These are phyloP conservation scores for Diplodus puntazzo DNA, from an alignment of 2,797 vertebrate genomes.

Conservation along the genomic window DNA sequence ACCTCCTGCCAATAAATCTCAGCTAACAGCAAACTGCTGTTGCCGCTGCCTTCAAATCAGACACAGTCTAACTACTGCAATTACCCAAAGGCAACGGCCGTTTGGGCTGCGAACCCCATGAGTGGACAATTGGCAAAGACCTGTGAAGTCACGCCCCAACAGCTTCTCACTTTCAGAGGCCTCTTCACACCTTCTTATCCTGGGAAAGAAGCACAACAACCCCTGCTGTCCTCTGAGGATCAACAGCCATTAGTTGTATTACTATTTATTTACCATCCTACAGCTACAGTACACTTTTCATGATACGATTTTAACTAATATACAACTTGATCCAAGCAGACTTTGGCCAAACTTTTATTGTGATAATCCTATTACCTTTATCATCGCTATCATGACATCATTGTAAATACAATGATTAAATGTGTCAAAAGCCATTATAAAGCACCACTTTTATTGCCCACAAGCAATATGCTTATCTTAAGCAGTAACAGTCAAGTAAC, in stretches of 20 bases:
- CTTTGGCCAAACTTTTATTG: neutral
- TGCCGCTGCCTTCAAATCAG: constrained; percentile 58
- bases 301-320: accelerated
- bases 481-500: constrained; percentile 22
- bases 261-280: constrained; percentile 3
- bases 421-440: constrained; percentile 22
- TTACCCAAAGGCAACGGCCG: constrained; percentile 43
- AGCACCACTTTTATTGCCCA: constrained; percentile 8
- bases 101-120: constrained; percentile 22
- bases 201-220: constrained; percentile 23
- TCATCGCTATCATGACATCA: neutral
- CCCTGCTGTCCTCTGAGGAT: neutral
- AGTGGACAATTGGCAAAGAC: constrained; percentile 61
- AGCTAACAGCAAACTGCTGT: constrained; percentile 50
- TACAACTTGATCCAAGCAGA: neutral
- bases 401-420: constrained; percentile 10
- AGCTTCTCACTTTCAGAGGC: constrained; percentile 60
- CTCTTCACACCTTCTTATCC: constrained; percentile 42
- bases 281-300: neutral
- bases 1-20: constrained; percentile 66
- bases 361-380: constrained; percentile 17
- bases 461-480: constrained; percentile 18
- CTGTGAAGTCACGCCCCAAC: constrained; percentile 59
- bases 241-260: neutral
- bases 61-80: constrained; percentile 56